Base-by-base conservation (phyloP, 1,140 invertebrate species). In the Caenorhabditis remanei region DNA sequence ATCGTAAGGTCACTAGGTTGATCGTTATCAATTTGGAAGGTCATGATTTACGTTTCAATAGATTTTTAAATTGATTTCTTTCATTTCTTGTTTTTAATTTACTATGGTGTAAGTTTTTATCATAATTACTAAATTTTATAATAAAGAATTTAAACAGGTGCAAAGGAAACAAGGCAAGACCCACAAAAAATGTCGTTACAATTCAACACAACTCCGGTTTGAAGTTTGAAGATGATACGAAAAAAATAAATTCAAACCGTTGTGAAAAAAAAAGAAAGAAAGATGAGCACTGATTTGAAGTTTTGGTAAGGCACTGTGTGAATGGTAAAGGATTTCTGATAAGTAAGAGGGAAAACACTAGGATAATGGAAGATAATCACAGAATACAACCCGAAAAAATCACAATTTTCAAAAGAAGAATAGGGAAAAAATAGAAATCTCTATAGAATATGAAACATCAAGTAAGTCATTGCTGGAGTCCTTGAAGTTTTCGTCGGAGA, bases 401-500 rank as follows among this genome's bases (percentile, higher is more conserved):
- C 16, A 46, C 55, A 58, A 63, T n/a, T 63, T 11, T 32, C 1
- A 32, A 24, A 63, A 63, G 5, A 32, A 21, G 2, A 32, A 32
- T 50, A 2, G 24, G 5, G 6, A 24, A 11, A 50, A 4, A 24
- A 46, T 9, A 21, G 14, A 55, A 41, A 83, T 58, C 21, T n/a
- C 11, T 55, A 43, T 48, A 55, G 14, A 53, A 32, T n/a, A n/a
- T n/a, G 9, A 2, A 32, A 32, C 32, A 32, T 32, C 9, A 24
- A 46, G 41, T 21, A 84, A 1, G 13, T 43, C 9, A 63, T 43
- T 87, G 48, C n/a, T 83, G 79, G 2, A 83, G 79, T 43, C 67
- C 67, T 75, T 75, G 79, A 46, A 87, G 55, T 67, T 87, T 87
- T 7, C 86, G 53, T 43, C 86, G 75, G 32, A 87, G 79, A 14